Evolutionary conservation across 2,797 vertebrate species (phyloP).

Genomic region (Crenuchus spilurus): DNA sequence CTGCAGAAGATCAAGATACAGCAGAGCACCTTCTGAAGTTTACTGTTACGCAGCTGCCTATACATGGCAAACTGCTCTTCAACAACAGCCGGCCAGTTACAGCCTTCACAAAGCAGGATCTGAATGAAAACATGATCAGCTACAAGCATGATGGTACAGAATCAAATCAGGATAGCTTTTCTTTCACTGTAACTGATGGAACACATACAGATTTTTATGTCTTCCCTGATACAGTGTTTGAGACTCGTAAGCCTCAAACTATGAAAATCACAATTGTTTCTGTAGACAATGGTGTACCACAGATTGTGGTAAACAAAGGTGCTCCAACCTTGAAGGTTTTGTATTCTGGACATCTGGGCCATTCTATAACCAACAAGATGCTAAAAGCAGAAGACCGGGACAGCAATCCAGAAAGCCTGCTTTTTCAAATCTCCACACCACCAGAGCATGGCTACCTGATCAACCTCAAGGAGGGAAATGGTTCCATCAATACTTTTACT

Average conservation of each 20-base stretch:
- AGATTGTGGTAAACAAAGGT: constrained; percentile 88
- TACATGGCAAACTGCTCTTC: constrained; percentile 87
- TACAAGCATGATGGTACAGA: constrained; percentile 91
- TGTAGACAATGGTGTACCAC: constrained; percentile 85
- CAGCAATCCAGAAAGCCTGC: constrained; percentile 76
- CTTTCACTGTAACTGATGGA: constrained; percentile 91
- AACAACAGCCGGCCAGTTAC: constrained; percentile 78
- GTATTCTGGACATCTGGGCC: constrained; percentile 84
- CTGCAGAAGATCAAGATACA: constrained; percentile 91
- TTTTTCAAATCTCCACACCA: constrained; percentile 80
- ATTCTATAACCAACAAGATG: constrained; percentile 83
- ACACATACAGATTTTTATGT: constrained; percentile 91
- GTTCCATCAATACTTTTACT: constrained; percentile 86
- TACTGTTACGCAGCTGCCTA: constrained; percentile 84
- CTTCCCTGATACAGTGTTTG: constrained; percentile 90
- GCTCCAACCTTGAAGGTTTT: constrained; percentile 82
- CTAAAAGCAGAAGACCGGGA: constrained; percentile 88
- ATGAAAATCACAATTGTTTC: constrained; percentile 86
- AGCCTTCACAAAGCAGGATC: constrained; percentile 90
- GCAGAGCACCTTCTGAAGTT: constrained; percentile 84
- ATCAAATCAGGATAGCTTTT: constrained; percentile 87
- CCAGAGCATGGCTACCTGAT: constrained; percentile 89
- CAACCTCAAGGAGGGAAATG: constrained; percentile 85
- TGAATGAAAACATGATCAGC: constrained; percentile 94
- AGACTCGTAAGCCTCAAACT: constrained; percentile 86